phyloP scores from a whole-genome alignment of 1,140 invertebrate species.

The Drosophila melanogaster region DNA sequence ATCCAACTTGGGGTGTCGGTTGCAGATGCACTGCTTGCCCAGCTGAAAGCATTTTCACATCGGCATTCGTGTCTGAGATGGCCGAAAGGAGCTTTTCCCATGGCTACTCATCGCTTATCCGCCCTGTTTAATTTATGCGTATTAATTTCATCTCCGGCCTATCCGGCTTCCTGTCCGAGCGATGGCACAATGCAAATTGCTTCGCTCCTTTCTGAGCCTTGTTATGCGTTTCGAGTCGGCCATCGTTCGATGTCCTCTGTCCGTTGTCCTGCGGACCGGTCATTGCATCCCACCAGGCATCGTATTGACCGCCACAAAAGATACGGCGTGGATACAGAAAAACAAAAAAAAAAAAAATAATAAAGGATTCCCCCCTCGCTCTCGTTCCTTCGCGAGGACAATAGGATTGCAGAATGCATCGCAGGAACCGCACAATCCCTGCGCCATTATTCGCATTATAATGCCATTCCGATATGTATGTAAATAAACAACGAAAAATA shows the following conservation, averaged over 20 bases:
- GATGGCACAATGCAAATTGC: slow-evolving; percentile 53
- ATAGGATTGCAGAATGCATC: slow-evolving; percentile 63
- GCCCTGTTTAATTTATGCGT: slow-evolving; percentile 78
- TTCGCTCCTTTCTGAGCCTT: slow-evolving; percentile 45
- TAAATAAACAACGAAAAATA: slow-evolving; percentile 48
- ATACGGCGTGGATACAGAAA: slow-evolving; percentile 39
- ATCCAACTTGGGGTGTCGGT: slow-evolving; percentile 19
- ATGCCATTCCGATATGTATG: slow-evolving; percentile 77
- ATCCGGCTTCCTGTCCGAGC: slow-evolving; percentile 70
- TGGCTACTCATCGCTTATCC: slow-evolving; percentile 37
- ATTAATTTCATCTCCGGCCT: slow-evolving; percentile 77
- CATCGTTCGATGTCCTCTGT: slow-evolving; percentile 32
- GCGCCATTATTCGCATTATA: slow-evolving; percentile 61
- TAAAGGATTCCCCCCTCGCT: slow-evolving; percentile 17
- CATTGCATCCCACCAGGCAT: slow-evolving; percentile 54
- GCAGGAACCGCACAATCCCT: slow-evolving; percentile 52
- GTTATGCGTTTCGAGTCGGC: slow-evolving; percentile 38
- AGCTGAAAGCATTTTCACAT: not conserved
- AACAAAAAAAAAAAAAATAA: not conserved
- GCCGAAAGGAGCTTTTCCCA: slow-evolving; percentile 49
- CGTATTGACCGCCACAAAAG: slow-evolving; percentile 62
- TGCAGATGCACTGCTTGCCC: slow-evolving; percentile 9
- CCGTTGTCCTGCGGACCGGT: slow-evolving; percentile 17
- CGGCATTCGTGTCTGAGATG: slow-evolving; percentile 2
- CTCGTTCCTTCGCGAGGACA: slow-evolving; percentile 37